These are phyloP conservation scores for Myathropa florea DNA, from an alignment of 2,888 invertebrate species.

Conservation along the genomic window DNA sequence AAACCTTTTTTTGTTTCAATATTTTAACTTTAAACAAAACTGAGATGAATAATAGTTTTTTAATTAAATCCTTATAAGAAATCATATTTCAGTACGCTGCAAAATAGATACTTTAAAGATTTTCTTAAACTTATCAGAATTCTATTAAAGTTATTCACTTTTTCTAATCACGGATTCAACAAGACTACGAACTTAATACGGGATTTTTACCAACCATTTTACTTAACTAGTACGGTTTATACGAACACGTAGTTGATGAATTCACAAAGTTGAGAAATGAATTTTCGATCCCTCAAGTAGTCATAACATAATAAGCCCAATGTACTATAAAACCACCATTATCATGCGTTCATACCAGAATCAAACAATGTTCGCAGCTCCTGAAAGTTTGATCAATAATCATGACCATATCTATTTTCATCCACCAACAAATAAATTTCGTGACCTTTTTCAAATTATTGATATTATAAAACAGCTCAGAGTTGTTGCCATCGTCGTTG, in stretches of 20 bases:
- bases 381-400: conserved; percentile 55
- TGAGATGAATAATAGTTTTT: too few relatives aligned
- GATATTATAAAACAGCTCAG: conserved; percentile 11
- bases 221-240: too few relatives aligned
- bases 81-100: too few relatives aligned
- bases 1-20: conserved; percentile 3
- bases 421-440: conserved; percentile 17
- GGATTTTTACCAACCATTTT: too few relatives aligned
- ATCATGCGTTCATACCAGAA: background rate
- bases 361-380: conserved; percentile 2
- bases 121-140: background rate
- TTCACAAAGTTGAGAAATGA: background rate
- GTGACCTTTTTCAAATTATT: conserved; percentile 45
- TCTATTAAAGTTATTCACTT: too few relatives aligned
- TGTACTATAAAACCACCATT: conserved; percentile 1
- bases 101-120: too few relatives aligned
- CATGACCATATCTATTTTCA: conserved; percentile 29
- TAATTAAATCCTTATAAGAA: too few relatives aligned
- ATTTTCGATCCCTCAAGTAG: background rate
- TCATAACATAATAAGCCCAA: background rate
- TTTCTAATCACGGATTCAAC: too few relatives aligned
- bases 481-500: background rate
- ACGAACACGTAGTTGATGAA: background rate
- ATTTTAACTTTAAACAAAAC: too few relatives aligned
- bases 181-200: too few relatives aligned